Evolutionary conservation across 2,797 vertebrate genomes (phyloP).

Genomic region (Sphenopsis melanotis): DNA sequence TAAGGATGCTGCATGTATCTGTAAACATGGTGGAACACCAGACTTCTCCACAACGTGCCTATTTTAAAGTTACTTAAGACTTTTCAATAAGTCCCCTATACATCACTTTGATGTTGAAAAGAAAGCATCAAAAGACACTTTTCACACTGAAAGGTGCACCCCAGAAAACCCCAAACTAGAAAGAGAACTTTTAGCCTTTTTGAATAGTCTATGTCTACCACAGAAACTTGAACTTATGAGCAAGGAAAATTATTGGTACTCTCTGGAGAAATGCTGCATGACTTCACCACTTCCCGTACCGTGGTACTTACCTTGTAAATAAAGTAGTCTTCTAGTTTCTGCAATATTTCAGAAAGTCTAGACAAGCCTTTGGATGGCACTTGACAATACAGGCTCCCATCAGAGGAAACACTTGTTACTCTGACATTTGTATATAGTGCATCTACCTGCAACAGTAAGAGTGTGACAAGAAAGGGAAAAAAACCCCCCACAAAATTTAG

Average conservation of each 20-base stretch:
- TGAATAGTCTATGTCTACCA: neutral
- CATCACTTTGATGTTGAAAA: neutral
- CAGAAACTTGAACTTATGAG: neutral
- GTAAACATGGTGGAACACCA: neutral
- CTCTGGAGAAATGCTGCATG: neutral
- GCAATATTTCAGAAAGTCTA: conserved; percentile 80
- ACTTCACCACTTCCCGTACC: neutral
- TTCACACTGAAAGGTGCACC: neutral
- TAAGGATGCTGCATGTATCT: neutral
- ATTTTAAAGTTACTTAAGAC: neutral
- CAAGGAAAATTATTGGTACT: neutral
- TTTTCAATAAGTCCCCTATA: neutral
- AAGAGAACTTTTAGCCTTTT: neutral
- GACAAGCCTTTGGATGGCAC: conserved; percentile 85
- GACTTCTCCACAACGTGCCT: neutral
- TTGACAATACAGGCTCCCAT: conserved; percentile 89
- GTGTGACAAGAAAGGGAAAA: neutral
- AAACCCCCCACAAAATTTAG: neutral
- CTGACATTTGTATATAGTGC: conserved; percentile 78
- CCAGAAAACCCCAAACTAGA: neutral
- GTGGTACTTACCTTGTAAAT: conserved; percentile 77
- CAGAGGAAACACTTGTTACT: conserved; percentile 86
- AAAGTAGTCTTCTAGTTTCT: conserved; percentile 83
- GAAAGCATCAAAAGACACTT: neutral
- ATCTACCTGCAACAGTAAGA: conserved; percentile 74